phyloP scores from a whole-genome alignment of 2,797 vertebrate genomes.

The Fringilla coelebs region DNA sequence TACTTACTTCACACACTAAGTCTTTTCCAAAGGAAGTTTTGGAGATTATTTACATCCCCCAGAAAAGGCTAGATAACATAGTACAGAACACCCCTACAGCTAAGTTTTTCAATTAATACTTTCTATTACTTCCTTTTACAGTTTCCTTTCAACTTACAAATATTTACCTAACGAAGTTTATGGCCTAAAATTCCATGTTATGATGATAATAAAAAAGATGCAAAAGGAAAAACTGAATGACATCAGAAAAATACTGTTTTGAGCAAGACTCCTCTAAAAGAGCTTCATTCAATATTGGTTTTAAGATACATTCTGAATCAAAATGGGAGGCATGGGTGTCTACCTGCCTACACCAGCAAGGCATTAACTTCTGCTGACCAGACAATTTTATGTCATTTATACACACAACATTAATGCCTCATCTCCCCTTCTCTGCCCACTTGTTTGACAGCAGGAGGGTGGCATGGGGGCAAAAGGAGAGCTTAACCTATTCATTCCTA shows the following conservation, averaged over 20 bases:
- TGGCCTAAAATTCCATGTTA: not conserved
- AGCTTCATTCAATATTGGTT: not conserved
- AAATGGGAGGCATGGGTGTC: not conserved
- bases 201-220: not conserved
- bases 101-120: not conserved
- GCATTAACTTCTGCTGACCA: not conserved
- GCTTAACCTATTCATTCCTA: not conserved
- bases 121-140: not conserved
- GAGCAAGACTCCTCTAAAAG: not conserved
- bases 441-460: not conserved
- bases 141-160: not conserved
- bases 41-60: not conserved
- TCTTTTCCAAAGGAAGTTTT: not conserved
- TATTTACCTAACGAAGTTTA: not conserved
- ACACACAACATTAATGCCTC: not conserved
- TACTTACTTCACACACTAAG: not conserved
- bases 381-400: not conserved
- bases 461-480: not conserved
- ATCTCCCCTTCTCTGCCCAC: not conserved
- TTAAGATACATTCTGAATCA: not conserved
- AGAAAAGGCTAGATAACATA: not conserved
- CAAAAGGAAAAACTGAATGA: not conserved
- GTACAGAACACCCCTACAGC: not conserved
- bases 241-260: not conserved
- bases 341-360: not conserved